These are phyloP conservation scores for Cladopsammia gracilis DNA, from an alignment of 64 coral and sea anemone genomes.

Conservation along the genomic window DNA sequence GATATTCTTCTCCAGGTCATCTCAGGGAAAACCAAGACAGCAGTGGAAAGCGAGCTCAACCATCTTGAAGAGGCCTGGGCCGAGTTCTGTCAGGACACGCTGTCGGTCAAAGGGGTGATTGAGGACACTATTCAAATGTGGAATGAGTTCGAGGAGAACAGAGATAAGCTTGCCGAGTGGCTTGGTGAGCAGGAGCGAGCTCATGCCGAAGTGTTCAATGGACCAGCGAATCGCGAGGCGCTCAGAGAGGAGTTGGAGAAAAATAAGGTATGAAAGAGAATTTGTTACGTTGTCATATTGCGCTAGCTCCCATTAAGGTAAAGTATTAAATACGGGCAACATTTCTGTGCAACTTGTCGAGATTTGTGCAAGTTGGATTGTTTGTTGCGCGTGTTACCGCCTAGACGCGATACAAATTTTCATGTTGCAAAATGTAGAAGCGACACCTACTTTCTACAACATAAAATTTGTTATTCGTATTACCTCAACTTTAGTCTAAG, in stretches of 20 bases:
- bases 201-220: conserved; percentile 26
- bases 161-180: conserved; percentile 92
- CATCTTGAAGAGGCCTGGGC: conserved; percentile 91
- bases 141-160: conserved; percentile 92
- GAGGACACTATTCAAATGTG: conserved; percentile 84
- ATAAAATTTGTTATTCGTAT: too few relatives aligned
- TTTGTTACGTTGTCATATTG: too few relatives aligned
- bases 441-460: too few relatives aligned
- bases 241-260: conserved; percentile 74
- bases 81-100: conserved; percentile 87
- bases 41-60: conserved; percentile 82
- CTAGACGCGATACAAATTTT: too few relatives aligned
- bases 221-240: conserved; percentile 55
- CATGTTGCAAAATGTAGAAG: too few relatives aligned
- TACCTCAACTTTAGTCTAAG: too few relatives aligned
- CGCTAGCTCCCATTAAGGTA: too few relatives aligned
- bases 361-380: too few relatives aligned
- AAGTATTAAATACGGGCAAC: too few relatives aligned
- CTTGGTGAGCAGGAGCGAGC: conserved; percentile 62
- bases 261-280: conserved; percentile 58
- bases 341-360: too few relatives aligned
- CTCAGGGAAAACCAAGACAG: conserved; percentile 67
- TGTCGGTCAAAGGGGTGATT: conserved; percentile 64
- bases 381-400: too few relatives aligned
- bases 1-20: conserved; percentile 86